These are phyloP conservation scores for Eupsittula cactorum DNA, from an alignment of 2,113 vertebrate genomes.

Conservation along the genomic window DNA sequence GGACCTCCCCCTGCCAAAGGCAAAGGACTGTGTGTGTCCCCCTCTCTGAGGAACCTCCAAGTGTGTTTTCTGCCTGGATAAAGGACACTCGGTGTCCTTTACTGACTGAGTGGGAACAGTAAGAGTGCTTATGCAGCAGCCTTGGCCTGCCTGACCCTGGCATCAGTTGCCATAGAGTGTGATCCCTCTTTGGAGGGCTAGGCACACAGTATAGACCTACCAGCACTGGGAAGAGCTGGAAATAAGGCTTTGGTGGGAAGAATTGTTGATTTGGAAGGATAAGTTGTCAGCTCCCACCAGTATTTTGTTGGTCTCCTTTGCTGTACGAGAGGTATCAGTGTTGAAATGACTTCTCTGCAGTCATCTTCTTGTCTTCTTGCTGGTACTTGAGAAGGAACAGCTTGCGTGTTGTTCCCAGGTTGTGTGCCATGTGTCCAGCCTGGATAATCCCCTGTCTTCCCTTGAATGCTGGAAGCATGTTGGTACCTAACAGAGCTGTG, in stretches of 20 bases:
- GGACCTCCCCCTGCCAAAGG: background rate
- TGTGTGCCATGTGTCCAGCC: background rate
- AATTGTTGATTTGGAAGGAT: background rate
- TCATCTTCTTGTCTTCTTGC: background rate
- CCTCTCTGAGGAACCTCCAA: background rate
- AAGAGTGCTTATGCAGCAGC: background rate
- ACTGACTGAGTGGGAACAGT: background rate
- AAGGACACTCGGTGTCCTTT: background rate
- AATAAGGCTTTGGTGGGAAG: background rate
- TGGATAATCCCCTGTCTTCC: background rate
- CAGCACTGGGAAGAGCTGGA: background rate
- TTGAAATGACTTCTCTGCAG: background rate
- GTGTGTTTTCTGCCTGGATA: background rate
- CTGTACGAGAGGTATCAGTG: background rate
- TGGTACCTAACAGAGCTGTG: background rate
- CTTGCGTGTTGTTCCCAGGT: background rate
- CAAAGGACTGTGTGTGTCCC: background rate
- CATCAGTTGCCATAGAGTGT: fast-evolving
- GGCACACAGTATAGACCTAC: background rate
- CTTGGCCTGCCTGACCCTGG: background rate
- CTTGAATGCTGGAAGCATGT: background rate
- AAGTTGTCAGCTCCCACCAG: background rate
- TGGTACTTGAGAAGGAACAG: background rate
- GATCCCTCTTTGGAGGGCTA: background rate
- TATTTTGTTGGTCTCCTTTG: background rate